These are phyloP conservation scores for Loriculus beryllinus DNA, from an alignment of 2,797 vertebrate genomes.

Conservation along the genomic window DNA sequence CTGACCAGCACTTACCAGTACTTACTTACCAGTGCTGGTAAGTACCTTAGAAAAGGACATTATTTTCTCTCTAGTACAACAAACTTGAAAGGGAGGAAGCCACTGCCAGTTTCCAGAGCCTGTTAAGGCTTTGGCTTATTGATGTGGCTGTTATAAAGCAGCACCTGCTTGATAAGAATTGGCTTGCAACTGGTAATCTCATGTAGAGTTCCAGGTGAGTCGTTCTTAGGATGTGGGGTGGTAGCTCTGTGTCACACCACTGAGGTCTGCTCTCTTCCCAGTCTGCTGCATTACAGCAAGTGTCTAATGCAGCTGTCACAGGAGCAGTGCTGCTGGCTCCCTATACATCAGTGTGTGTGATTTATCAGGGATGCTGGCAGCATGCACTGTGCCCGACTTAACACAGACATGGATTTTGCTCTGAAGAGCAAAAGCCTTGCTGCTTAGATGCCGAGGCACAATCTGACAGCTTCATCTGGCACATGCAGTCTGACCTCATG, in stretches of 20 bases:
- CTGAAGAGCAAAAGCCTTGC: not conserved
- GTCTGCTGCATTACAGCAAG: not conserved
- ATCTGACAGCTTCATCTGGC: not conserved
- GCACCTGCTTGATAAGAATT: not conserved
- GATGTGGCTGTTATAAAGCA: not conserved
- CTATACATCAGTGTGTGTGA: not conserved
- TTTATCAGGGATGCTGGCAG: not conserved
- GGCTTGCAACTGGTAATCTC: not conserved
- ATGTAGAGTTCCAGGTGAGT: not conserved
- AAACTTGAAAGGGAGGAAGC: not conserved
- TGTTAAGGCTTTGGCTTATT: not conserved
- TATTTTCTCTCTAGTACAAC: not conserved
- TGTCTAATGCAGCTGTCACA: rapidly evolving
- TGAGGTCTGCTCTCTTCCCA: not conserved
- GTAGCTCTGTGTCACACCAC: not conserved
- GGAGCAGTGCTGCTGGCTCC: not conserved
- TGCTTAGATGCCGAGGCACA: not conserved
- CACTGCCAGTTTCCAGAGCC: not conserved
- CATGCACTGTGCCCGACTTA: not conserved
- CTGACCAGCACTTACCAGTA: no score
- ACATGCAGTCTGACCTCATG: not conserved
- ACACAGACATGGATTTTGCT: not conserved
- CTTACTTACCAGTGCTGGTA: rapidly evolving
- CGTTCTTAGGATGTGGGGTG: not conserved
- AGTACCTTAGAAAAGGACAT: not conserved